Base-by-base conservation (phyloP, 2,888 invertebrate species). In the Beris morrisii region DNA sequence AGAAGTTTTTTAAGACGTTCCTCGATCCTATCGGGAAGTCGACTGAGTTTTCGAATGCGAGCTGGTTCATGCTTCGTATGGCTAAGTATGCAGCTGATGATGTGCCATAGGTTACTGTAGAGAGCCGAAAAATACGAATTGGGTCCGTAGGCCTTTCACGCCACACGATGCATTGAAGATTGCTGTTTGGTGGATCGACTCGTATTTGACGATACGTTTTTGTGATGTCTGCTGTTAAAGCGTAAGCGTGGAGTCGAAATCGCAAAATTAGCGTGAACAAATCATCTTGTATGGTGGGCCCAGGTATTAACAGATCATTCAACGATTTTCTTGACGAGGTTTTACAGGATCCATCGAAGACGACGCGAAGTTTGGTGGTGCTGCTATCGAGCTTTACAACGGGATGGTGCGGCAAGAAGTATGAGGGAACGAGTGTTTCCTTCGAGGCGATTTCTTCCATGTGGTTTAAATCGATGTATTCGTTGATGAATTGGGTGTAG, bases 101-200 rank as follows among this genome's bases (percentile, higher is more conserved):
- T 22, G 22, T 22, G 22, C 22, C 22, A 22, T 22, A 22, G 1
- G 22, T 22, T 22, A 22, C 72, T 32, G 64, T 44, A 12, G 48
- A 50, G 30, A 43, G 28, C 75, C 77, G 76, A 31, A 22, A 28
- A 11, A 44, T 13, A 30, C 43, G 22, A 43, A 74, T 77, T 74
- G 79, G 76, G 75, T 77, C 76, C 78, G 77, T 77, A 74, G 59
- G 67, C 66, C 67, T 65, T 57, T 78, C 77, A 75, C 76, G 71
- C 71, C 74, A 76, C 74, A 74, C 78, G 78, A 75, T 82, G 82
- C 52, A 55, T 61, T 83, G 78, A 5, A 15, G 5, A 9, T 22
- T 48, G 13, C 48, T 13, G 48, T 48, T 3, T 11, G 15, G 9
- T 22, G 2, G 5, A 22, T 48, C 48, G 6, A 48, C 6, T 15